Conservation (phyloP, 2,113 vertebrate genomes). For the Strigops habroptila region DNA sequence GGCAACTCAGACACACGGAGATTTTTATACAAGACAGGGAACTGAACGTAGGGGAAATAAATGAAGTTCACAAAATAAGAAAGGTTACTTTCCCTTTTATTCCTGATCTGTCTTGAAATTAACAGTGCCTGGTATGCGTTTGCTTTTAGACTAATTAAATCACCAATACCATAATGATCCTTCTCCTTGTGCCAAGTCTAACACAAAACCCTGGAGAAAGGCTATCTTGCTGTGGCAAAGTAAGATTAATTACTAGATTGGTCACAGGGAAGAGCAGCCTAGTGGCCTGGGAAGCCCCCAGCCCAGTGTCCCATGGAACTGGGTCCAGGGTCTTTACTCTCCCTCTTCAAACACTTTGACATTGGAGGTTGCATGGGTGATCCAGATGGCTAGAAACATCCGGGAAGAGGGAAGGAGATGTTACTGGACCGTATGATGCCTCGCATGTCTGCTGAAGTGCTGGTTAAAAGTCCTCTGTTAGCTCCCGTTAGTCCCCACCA, state of each 20-base stretch:
- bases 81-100: not conserved
- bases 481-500: accelerated
- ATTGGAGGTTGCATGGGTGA: not conserved
- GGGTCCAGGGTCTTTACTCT: not conserved
- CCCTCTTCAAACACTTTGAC: not conserved
- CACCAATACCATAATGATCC: not conserved
- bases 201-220: not conserved
- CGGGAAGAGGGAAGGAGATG: not conserved
- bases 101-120: not conserved
- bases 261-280: not conserved
- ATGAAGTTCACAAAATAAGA: not conserved
- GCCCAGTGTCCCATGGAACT: not conserved
- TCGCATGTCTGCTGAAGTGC: not conserved
- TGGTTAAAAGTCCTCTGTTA: not conserved
- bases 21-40: not conserved
- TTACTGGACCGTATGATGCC: not conserved
- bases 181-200: not conserved
- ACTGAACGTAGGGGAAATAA: not conserved
- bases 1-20: accelerated
- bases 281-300: not conserved
- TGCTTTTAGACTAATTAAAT: not conserved
- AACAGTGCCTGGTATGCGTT: not conserved
- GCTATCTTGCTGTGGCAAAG: not conserved
- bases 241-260: not conserved
- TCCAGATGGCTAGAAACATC: not conserved